These are phyloP conservation scores for Crossaster papposus DNA, from an alignment of 53 echinoderm and acorn worm genomes.

Conservation along the genomic window DNA sequence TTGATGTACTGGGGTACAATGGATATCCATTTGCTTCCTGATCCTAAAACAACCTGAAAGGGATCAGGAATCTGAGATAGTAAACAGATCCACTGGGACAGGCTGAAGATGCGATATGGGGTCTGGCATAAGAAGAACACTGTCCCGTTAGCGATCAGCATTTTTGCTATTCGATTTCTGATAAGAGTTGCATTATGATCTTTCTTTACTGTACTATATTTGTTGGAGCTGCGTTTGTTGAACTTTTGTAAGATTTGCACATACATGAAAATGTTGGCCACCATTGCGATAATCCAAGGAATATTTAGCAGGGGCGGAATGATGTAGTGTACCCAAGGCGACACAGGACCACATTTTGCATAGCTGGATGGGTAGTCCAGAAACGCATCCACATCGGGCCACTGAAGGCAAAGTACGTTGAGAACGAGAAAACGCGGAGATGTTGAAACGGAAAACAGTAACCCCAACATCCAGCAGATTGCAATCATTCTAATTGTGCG, in stretches of 20 bases:
- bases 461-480: conserved; percentile 53
- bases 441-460: conserved; percentile 19
- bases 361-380: background rate
- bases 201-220: background rate
- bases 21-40: background rate
- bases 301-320: background rate
- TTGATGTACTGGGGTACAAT: background rate
- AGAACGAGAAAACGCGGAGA: background rate
- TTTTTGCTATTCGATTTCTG: conserved; percentile 21
- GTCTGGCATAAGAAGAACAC: conserved; percentile 35
- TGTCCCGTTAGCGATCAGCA: conserved; percentile 19
- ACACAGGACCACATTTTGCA: background rate
- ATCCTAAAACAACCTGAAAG: background rate
- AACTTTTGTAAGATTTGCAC: background rate
- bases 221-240: conserved; percentile 4
- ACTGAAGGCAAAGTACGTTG: background rate
- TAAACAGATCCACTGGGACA: background rate
- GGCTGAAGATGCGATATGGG: background rate
- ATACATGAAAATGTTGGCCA: conserved; percentile 35
- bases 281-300: conserved; percentile 34
- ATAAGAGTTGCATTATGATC: background rate
- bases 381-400: background rate
- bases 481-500: conserved; percentile 55
- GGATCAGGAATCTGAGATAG: background rate
- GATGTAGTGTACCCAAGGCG: background rate